Evolutionary conservation across 2,113 vertebrate species (phyloP).

Genomic region (Crotalus helleri): DNA sequence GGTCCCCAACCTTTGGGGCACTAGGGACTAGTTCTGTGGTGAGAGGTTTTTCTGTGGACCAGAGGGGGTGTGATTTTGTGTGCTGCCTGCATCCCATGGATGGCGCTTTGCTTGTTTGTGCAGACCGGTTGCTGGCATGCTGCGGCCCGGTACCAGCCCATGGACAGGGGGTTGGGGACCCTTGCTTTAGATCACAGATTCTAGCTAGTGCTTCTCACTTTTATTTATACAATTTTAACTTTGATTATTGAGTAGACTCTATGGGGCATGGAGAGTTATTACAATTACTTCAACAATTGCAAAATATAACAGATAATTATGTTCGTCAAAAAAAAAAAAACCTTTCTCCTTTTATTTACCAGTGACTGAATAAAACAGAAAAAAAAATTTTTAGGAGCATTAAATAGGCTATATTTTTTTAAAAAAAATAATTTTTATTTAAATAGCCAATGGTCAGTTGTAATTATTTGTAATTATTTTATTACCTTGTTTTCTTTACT

Average conservation of each 20-base stretch:
- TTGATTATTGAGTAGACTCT: not conserved
- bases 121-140: no score
- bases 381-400: not conserved
- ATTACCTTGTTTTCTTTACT: not conserved
- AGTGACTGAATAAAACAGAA: not conserved
- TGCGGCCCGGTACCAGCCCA: no score
- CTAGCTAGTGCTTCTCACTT: not conserved
- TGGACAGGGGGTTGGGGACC: no score
- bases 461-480: not conserved
- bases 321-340: not conserved
- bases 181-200: not conserved
- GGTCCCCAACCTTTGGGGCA: no score
- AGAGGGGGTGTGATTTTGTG: no score
- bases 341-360: not conserved
- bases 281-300: not conserved
- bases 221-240: not conserved
- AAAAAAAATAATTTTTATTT: conserved; percentile 1
- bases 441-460: not conserved
- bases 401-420: not conserved
- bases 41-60: no score
- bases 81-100: no score
- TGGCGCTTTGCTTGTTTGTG: no score
- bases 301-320: not conserved
- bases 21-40: no score
- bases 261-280: not conserved